Conservation (phyloP, 2,113 vertebrate species). For the Carlito syrichta region DNA sequence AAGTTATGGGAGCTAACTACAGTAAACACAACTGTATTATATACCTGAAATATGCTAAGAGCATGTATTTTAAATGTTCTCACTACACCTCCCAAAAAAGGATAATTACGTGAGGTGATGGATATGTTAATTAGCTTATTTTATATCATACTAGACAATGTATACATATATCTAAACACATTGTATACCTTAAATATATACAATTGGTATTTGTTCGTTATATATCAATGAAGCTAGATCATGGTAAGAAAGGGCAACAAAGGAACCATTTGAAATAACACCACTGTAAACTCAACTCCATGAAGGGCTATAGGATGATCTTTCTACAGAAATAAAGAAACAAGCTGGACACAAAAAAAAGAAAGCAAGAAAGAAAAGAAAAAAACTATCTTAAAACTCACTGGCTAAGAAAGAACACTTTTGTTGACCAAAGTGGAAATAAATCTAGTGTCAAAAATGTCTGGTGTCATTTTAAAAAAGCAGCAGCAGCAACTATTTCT, state of each 20-base stretch:
- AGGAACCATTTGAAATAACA: slow-evolving; percentile 38
- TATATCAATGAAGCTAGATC: background rate
- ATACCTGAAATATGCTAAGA: background rate
- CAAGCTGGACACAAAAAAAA: background rate
- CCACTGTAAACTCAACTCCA: background rate
- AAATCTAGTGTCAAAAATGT: slow-evolving; percentile 8
- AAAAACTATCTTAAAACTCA: slow-evolving; percentile 12
- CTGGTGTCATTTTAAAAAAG: background rate
- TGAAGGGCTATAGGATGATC: background rate
- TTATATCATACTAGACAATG: background rate
- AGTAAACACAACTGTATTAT: background rate
- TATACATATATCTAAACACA: background rate
- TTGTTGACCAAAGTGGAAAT: slow-evolving; percentile 24
- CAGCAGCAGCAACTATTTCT: background rate
- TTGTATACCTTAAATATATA: background rate
- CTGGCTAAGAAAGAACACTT: background rate
- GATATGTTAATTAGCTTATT: background rate
- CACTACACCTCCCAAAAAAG: background rate
- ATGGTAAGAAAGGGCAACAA: background rate
- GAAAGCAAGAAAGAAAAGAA: background rate
- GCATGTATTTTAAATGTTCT: background rate
- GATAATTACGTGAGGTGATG: background rate
- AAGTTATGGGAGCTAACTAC: background rate
- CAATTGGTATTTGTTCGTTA: background rate
- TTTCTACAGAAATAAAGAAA: slow-evolving; percentile 36